Evolutionary conservation across 2,113 vertebrate species (phyloP), one percentile per base, ranked within the genome.

Genomic region (Nipponia nippon): DNA sequence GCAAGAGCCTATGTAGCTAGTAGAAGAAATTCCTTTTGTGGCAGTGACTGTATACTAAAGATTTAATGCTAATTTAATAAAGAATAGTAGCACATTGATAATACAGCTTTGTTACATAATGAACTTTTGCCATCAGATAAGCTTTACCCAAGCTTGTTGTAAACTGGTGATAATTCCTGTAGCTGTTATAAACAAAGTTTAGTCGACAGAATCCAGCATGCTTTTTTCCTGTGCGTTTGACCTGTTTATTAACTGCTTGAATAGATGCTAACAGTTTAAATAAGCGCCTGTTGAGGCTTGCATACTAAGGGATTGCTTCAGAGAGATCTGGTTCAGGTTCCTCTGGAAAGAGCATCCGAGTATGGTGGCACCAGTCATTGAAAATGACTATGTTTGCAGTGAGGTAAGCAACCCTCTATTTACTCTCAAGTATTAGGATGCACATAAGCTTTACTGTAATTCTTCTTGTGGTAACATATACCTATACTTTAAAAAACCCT

Each of bases 21-120:
- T 89, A 96, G 96, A 98, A 98, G 98, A 98, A 98, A 98, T 98
- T 98, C 98, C 97, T 99, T 99, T 98, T 98, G 98, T 98, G 98
- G 98, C 97, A 98, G 93, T 98, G 94, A 59, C 76, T 90, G 72
- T 93, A 75, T 88, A 50, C 42, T 83, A 42, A 79, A 83, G n/a
- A 82, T 76, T 62, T 92, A 93, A 95, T 46, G 40, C 80, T 95
- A 82, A 90, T 96, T 94, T 95, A 85, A n/a, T 86, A 88, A 95
- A 80, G 77, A 47, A 46, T 91, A 62, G 42, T 69, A 89, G 83
- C 44, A 29, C 46, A 21, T 70, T 95, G 92, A 72, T 97, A 88
- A 69, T 89, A 44, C 49, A 76, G 61, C 83, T 95, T 85, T 91
- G 70, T 90, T 87, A 52, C 40, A 38, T 77, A 76, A 86, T 79